Conservation (phyloP, 2,888 invertebrate species). For the Cryptophagus acutangulus region DNA sequence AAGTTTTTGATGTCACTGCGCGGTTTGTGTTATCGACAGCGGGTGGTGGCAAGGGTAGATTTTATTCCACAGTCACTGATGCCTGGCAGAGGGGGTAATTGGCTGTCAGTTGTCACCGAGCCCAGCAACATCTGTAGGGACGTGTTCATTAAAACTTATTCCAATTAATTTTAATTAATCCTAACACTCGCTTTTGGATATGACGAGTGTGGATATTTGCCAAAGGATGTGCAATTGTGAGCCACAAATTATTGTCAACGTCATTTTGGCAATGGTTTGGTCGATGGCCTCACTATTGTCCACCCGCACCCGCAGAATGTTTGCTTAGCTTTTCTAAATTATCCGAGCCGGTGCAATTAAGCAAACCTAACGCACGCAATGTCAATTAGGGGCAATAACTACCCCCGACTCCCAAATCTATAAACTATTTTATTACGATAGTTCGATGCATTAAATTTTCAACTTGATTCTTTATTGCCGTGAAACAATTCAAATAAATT, state of each 20-base stretch:
- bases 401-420: too few relatives aligned
- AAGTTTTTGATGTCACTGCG: too few relatives aligned
- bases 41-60: slow-evolving; percentile 12
- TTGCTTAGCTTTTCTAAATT: too few relatives aligned
- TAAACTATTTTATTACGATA: too few relatives aligned
- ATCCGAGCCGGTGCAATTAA: too few relatives aligned
- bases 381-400: too few relatives aligned
- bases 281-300: too few relatives aligned
- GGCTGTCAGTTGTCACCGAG: slow-evolving; percentile 40
- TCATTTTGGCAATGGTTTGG: background rate
- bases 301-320: too few relatives aligned
- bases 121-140: slow-evolving; percentile 31
- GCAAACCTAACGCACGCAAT: too few relatives aligned
- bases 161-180: slow-evolving; percentile 47
- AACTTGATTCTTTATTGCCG: too few relatives aligned
- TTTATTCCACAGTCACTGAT: slow-evolving; percentile 8
- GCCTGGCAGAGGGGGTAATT: slow-evolving; percentile 36
- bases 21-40: slow-evolving; percentile 36
- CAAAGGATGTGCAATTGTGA: slow-evolving; percentile 1
- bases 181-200: slow-evolving; percentile 15
- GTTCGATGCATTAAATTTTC: too few relatives aligned
- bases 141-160: slow-evolving; percentile 46
- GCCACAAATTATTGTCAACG: background rate
- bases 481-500: too few relatives aligned
- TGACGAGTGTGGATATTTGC: slow-evolving; percentile 4